Percentiles rank a stretch among this genome's conserved stretches.
These are phyloP conservation scores for Caenorhabditis panamensis DNA, from an alignment of 2,888 invertebrate genomes.

Conservation along the genomic window DNA sequence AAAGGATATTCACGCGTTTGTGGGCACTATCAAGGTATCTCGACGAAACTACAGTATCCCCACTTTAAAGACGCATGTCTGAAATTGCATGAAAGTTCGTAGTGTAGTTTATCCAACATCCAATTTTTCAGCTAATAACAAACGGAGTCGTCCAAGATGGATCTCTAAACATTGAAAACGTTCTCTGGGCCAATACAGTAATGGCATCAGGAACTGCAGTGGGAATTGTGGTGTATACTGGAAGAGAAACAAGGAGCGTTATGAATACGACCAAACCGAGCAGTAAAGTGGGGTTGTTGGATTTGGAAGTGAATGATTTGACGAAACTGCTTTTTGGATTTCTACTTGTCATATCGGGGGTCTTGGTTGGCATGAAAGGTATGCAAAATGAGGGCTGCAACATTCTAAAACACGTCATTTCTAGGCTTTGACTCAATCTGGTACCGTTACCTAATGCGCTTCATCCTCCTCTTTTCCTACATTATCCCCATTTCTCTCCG, in stretches of 20 bases:
- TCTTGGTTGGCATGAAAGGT: slow-evolving; percentile 94
- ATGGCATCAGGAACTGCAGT: slow-evolving; percentile 90
- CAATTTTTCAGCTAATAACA: slow-evolving; percentile 59
- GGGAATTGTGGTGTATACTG: slow-evolving; percentile 89
- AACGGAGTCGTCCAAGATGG: slow-evolving; percentile 85
- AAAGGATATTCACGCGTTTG: slow-evolving; percentile 96
- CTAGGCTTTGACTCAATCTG: slow-evolving; percentile 74
- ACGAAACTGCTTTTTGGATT: slow-evolving; percentile 95
- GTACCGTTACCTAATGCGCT: slow-evolving; percentile 92
- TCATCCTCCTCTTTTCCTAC: slow-evolving; percentile 96
- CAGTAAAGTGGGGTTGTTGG: slow-evolving; percentile 95
- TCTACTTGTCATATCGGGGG: slow-evolving; percentile 91
- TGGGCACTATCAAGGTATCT: slow-evolving; percentile 87
- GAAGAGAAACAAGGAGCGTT: slow-evolving; percentile 95
- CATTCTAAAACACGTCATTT: too few relatives aligned
- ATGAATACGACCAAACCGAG: slow-evolving; percentile 98
- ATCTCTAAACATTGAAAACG: slow-evolving; percentile 94
- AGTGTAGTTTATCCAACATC: too few relatives aligned
- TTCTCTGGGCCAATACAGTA: slow-evolving; percentile 98
- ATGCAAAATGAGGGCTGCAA: too few relatives aligned
- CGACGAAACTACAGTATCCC: too few relatives aligned
- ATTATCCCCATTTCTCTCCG: slow-evolving; percentile 98
- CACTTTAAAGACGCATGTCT: too few relatives aligned
- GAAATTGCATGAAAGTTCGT: too few relatives aligned
- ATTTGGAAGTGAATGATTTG: slow-evolving; percentile 95